Evolutionary conservation across 2,888 invertebrate species (phyloP).

Genomic region (Mesorhabditis sp.): DNA sequence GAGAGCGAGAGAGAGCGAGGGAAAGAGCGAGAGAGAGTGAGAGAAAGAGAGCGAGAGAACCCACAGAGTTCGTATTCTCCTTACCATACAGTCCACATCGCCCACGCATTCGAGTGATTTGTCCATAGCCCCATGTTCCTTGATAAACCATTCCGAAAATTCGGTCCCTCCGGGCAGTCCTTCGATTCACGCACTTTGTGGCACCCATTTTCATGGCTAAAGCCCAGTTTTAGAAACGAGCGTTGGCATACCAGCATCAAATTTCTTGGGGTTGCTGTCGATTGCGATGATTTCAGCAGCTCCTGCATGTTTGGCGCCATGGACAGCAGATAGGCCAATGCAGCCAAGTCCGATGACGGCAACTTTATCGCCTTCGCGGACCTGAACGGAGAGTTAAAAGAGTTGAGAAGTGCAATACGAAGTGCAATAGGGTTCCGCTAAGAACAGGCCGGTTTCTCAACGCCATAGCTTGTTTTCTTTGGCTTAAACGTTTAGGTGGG

Average conservation of each 20-base stretch:
- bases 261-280: conserved; percentile 2
- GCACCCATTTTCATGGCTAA: conserved; percentile 3
- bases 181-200: background rate
- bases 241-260: background rate
- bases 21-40: too few species aligned
- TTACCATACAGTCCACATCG: background rate
- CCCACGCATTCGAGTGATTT: background rate
- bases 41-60: too few species aligned
- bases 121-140: background rate
- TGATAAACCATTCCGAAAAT: background rate
- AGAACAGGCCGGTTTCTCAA: too few species aligned
- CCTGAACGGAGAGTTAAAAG: background rate
- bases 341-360: background rate
- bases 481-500: too few species aligned
- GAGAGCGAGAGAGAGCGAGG: too few species aligned
- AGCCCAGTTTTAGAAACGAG: background rate
- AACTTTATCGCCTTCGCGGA: background rate
- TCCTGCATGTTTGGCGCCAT: background rate
- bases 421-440: too few species aligned
- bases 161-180: background rate
- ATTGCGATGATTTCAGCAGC: background rate
- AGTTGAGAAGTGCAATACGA: background rate
- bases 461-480: too few species aligned
- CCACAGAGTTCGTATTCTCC: background rate
- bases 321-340: background rate